Conservation (phyloP, 2,888 invertebrate genomes). For the Chrysotoxum bicinctum region DNA sequence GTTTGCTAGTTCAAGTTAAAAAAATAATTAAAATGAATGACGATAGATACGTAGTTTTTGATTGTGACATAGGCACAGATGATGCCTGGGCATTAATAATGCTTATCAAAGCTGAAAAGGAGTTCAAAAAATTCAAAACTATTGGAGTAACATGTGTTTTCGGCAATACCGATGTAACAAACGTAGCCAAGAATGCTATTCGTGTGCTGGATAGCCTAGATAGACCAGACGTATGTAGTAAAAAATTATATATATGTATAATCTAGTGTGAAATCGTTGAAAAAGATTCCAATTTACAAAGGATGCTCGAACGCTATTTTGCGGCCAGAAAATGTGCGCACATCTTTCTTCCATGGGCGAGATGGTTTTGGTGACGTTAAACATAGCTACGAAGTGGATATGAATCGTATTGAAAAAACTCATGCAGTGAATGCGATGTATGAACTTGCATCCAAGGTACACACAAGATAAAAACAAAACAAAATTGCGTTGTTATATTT, state of each 20-base stretch:
- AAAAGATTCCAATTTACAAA: conserved; percentile 76
- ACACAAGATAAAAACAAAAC: background rate
- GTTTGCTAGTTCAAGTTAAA: background rate
- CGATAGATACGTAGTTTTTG: conserved; percentile 82
- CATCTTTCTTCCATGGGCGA: conserved; percentile 84
- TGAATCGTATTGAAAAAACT: conserved; percentile 80
- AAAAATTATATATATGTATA: background rate
- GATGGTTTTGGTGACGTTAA: conserved; percentile 89
- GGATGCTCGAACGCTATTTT: conserved; percentile 75
- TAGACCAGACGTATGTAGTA: conserved; percentile 83
- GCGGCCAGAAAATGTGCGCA: conserved; percentile 75
- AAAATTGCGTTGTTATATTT: conserved; percentile 1
- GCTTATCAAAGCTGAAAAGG: conserved; percentile 82
- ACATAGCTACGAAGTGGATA: conserved; percentile 81
- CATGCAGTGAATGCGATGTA: conserved; percentile 85
- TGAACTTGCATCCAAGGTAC: conserved; percentile 84
- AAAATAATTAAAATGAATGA: conserved; percentile 32
- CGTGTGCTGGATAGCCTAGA: conserved; percentile 84
- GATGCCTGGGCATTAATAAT: conserved; percentile 85
- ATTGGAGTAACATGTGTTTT: conserved; percentile 88
- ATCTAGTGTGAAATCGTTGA: background rate
- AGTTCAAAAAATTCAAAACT: conserved; percentile 78
- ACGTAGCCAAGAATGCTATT: conserved; percentile 87
- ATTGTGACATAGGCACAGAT: conserved; percentile 85
- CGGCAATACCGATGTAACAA: conserved; percentile 87